phyloP scores from a whole-genome alignment of 2,888 invertebrate species.

The Drosophila mercatorum region DNA sequence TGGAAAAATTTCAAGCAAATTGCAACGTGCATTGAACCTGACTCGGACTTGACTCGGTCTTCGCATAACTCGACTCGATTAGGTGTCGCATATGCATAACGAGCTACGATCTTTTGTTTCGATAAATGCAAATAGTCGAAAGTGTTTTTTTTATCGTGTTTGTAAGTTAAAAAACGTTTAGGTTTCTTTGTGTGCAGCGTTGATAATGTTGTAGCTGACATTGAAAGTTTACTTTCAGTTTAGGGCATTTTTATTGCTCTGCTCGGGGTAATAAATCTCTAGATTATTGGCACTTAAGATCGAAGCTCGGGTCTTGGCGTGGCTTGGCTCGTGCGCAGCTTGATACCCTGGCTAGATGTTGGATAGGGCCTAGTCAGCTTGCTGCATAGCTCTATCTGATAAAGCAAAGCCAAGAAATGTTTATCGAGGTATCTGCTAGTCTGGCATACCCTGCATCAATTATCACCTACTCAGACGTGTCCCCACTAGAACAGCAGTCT shows the following conservation, averaged over 20 bases:
- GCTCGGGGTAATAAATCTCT: conserved; percentile 7
- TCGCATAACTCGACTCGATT: not conserved
- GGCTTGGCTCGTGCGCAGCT: conserved; percentile 2
- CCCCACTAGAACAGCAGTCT: not conserved
- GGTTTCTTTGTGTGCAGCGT: conserved; percentile 9
- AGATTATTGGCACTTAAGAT: not conserved
- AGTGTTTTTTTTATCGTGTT: not conserved
- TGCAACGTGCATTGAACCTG: conserved; percentile 16
- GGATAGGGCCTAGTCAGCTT: too few relatives aligned
- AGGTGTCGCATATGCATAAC: not conserved
- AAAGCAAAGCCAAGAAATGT: too few relatives aligned
- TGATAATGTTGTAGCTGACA: conserved; percentile 6
- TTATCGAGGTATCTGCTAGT: not conserved
- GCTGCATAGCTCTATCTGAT: too few relatives aligned
- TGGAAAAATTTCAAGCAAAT: conserved; percentile 2
- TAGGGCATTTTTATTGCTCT: conserved; percentile 3
- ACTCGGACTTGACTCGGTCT: conserved; percentile 5
- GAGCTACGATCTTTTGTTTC: not conserved
- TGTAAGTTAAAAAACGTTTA: not conserved
- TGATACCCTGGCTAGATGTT: not conserved
- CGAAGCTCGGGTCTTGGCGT: not conserved
- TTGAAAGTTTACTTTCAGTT: not conserved
- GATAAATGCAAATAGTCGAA: conserved; percentile 8
- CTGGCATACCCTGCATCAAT: not conserved
- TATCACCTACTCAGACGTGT: not conserved